Percentiles rank a stretch among this genome's conserved stretches.
Evolutionary conservation across 1,140 invertebrate genomes (phyloP).

Genomic region (Cryptotermes secundus): DNA sequence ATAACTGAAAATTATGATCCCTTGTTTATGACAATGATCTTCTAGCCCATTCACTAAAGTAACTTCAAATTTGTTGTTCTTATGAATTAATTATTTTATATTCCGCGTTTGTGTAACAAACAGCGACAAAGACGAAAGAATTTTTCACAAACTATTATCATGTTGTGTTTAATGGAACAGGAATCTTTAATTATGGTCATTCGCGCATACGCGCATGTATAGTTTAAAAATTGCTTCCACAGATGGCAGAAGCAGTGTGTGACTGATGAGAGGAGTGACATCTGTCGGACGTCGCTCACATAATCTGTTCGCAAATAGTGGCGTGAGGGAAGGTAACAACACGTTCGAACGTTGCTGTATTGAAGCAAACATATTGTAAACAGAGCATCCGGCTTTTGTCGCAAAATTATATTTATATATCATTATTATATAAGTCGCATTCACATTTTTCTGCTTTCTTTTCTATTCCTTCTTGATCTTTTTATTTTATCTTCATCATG

Average conservation of each 20-base stretch:
- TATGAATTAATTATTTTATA: neutral
- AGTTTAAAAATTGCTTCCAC: conserved; percentile 33
- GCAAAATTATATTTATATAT: conserved; percentile 29
- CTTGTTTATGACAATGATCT: neutral
- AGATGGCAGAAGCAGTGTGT: conserved; percentile 34
- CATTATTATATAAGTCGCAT: conserved; percentile 25
- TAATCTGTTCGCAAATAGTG: conserved; percentile 31
- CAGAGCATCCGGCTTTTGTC: conserved; percentile 33
- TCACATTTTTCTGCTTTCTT: conserved; percentile 29
- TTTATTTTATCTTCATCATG: conserved; percentile 25
- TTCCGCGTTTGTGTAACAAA: conserved; percentile 6
- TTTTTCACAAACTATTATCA: neutral
- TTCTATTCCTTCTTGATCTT: conserved; percentile 21
- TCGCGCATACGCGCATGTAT: conserved; percentile 18
- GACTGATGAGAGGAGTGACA: conserved; percentile 30
- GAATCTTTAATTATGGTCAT: neutral
- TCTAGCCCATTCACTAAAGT: neutral
- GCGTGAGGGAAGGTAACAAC: conserved; percentile 32
- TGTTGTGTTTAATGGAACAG: neutral
- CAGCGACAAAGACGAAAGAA: neutral
- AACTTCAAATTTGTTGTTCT: neutral
- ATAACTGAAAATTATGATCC: neutral
- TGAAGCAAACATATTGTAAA: conserved; percentile 23
- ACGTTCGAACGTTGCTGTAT: conserved; percentile 16
- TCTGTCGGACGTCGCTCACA: conserved; percentile 28